Evolutionary conservation across 2,797 vertebrate species (phyloP).

Genomic region (Bovichtus diacanthus): DNA sequence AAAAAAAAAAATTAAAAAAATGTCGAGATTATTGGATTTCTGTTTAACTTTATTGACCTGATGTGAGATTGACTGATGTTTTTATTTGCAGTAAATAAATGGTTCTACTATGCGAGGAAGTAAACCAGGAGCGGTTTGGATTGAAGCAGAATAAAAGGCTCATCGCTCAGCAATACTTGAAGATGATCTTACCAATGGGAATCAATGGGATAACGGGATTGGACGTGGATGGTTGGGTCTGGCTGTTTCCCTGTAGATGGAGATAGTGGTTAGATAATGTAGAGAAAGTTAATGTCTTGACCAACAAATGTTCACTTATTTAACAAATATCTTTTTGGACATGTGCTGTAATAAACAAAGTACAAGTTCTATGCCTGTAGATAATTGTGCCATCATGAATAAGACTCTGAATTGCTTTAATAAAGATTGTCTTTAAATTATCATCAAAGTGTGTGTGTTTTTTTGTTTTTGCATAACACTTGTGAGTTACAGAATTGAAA

Average conservation of each 20-base stretch:
- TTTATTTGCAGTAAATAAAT: conserved; percentile 89
- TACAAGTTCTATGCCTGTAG: conserved; percentile 25
- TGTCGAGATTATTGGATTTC: neutral
- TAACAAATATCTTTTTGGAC: conserved; percentile 67
- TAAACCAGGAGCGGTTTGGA: conserved; percentile 50
- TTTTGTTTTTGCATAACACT: neutral
- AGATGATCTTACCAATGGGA: conserved; percentile 20
- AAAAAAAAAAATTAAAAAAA: neutral
- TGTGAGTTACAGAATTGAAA: neutral
- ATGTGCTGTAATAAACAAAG: conserved; percentile 54
- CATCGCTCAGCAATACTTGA: conserved; percentile 50
- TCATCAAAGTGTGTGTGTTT: conserved; percentile 10
- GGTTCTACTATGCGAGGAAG: conserved; percentile 92
- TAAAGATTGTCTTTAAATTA: conserved; percentile 75
- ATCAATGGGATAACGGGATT: conserved; percentile 18
- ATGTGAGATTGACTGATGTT: neutral
- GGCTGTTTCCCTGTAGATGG: conserved; percentile 17
- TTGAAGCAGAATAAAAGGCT: conserved; percentile 43
- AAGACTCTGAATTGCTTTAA: conserved; percentile 69
- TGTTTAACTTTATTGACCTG: neutral
- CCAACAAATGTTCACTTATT: conserved; percentile 58
- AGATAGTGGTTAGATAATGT: conserved; percentile 36
- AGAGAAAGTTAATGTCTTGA: conserved; percentile 41
- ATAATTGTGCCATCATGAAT: conserved; percentile 60
- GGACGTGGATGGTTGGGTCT: neutral